Conservation (phyloP, 1,140 invertebrate genomes). For the Linepithema humile region DNA sequence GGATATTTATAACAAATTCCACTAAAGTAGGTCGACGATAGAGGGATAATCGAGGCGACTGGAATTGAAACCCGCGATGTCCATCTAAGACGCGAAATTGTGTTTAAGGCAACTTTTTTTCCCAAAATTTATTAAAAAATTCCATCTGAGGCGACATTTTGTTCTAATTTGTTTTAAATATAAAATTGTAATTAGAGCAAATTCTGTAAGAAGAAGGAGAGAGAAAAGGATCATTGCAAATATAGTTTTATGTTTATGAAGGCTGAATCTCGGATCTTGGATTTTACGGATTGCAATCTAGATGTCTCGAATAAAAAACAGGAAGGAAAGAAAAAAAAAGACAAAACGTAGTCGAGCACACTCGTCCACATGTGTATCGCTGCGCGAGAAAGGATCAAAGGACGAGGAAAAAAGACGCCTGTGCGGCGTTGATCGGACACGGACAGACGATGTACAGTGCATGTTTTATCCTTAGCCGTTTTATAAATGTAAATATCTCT, state of each 20-base stretch:
- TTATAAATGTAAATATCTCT: conserved; percentile 80
- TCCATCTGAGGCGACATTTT: not conserved
- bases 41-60: conserved; percentile 33
- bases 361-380: conserved; percentile 60
- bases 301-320: conserved; percentile 24
- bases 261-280: conserved; percentile 7
- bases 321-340: conserved; percentile 24
- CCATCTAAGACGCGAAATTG: conserved; percentile 14
- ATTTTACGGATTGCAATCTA: conserved; percentile 35
- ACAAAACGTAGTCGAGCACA: conserved; percentile 53
- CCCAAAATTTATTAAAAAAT: conserved; percentile 5
- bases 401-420: conserved; percentile 59
- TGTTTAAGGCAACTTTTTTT: conserved; percentile 4
- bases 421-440: conserved; percentile 68
- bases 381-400: conserved; percentile 59
- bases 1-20: conserved; percentile 81
- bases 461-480: conserved; percentile 82
- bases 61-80: conserved; percentile 19
- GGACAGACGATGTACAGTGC: conserved; percentile 78
- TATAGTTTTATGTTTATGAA: conserved; percentile 23
- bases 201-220: not conserved
- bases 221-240: not conserved
- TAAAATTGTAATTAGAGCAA: conserved; percentile 14
- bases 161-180: conserved; percentile 4
- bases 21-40: conserved; percentile 74